These are phyloP conservation scores for Anas capensis DNA, from an alignment of 2,797 vertebrate genomes.

Conservation along the genomic window DNA sequence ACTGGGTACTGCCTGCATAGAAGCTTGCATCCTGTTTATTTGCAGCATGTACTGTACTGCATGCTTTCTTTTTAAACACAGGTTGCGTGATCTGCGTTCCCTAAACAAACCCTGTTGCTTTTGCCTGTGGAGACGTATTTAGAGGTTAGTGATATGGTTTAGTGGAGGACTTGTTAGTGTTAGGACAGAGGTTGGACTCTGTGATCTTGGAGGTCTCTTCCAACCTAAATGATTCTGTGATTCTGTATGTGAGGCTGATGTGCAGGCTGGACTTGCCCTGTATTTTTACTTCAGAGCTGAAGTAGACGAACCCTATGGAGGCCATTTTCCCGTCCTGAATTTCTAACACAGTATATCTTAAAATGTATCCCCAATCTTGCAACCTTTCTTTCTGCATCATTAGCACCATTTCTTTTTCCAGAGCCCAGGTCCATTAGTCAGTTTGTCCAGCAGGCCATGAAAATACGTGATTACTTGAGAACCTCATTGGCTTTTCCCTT, in stretches of 20 bases:
- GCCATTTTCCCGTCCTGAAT: not conserved
- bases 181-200: too few relatives aligned
- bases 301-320: not conserved
- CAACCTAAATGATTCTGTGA: too few relatives aligned
- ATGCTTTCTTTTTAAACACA: not conserved
- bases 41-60: not conserved
- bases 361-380: not conserved
- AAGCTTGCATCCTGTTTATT: rapidly evolving
- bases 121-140: not conserved
- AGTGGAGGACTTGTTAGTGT: too few relatives aligned
- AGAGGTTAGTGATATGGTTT: too few relatives aligned
- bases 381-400: slow-evolving; percentile 3
- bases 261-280: not conserved
- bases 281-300: not conserved
- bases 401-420: not conserved
- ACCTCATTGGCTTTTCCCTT: not conserved
- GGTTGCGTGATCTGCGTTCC: not conserved
- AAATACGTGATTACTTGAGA: not conserved
- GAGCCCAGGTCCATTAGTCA: not conserved
- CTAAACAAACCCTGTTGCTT: not conserved
- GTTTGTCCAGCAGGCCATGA: not conserved
- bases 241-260: not conserved
- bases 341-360: not conserved
- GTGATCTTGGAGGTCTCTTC: too few relatives aligned
- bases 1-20: rapidly evolving